These are phyloP conservation scores for Leguminivora glycinivorella DNA, from an alignment of 1,140 invertebrate species.

Conservation along the genomic window DNA sequence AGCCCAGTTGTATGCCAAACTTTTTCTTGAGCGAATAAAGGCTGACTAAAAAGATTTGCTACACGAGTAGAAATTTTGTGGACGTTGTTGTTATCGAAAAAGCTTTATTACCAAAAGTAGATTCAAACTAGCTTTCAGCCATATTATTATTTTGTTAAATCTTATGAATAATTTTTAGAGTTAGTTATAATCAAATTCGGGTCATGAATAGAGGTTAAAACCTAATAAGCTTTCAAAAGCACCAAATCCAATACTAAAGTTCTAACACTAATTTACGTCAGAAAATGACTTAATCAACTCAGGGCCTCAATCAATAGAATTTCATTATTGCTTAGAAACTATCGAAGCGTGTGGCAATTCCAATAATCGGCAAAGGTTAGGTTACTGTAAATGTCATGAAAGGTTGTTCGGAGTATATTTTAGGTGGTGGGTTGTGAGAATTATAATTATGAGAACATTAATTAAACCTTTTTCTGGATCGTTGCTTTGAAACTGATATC, in stretches of 20 bases:
- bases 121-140: too few species aligned
- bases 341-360: constrained; percentile 8
- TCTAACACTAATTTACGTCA: background rate
- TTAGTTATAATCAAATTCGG: background rate
- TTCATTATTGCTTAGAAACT: constrained; percentile 16
- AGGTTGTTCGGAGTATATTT: background rate
- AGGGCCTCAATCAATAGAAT: background rate
- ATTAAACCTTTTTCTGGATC: background rate
- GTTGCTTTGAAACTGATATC: background rate
- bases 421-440: background rate
- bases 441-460: background rate
- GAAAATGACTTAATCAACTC: constrained; percentile 12
- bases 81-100: too few species aligned
- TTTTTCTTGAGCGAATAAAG: too few species aligned
- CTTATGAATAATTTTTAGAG: too few species aligned
- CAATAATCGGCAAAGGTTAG: background rate
- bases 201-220: background rate
- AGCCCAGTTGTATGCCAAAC: too few species aligned
- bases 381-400: constrained; percentile 5
- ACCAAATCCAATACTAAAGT: background rate
- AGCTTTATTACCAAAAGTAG: too few species aligned
- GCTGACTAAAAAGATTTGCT: too few species aligned
- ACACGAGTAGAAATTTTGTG: too few species aligned
- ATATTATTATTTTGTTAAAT: too few species aligned
- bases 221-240: background rate